These are phyloP conservation scores for Hydropotes inermis DNA, from an alignment of 2,113 vertebrate species.

Conservation along the genomic window DNA sequence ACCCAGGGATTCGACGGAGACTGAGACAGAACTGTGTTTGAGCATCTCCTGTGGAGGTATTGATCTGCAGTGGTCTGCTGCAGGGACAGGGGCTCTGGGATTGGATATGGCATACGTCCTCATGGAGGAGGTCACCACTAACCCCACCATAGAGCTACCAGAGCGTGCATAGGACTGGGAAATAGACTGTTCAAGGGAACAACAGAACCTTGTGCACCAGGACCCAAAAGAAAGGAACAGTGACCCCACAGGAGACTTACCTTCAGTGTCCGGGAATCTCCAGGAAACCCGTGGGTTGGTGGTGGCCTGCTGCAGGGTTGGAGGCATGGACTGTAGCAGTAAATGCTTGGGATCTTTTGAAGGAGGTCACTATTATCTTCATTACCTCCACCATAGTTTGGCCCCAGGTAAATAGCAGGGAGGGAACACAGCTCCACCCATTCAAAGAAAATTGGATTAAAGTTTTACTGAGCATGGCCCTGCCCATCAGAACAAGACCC, in stretches of 20 bases:
- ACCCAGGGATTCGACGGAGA: neutral
- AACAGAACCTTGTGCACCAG: neutral
- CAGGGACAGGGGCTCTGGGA: neutral
- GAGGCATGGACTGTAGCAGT: neutral
- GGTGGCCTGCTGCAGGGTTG: neutral
- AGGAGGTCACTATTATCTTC: neutral
- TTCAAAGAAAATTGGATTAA: neutral
- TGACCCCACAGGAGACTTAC: neutral
- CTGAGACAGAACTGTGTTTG: neutral
- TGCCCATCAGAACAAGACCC: neutral
- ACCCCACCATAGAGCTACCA: neutral
- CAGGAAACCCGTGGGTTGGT: rapidly evolving
- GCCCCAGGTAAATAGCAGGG: neutral
- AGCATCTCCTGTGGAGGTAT: neutral
- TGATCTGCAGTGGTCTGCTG: neutral
- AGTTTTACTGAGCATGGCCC: neutral
- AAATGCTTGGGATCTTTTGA: neutral
- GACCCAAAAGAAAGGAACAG: neutral
- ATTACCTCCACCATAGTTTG: neutral
- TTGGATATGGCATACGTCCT: neutral
- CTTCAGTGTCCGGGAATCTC: neutral
- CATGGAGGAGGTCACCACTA: neutral
- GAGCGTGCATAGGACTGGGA: neutral
- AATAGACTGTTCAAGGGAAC: neutral
- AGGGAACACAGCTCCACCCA: neutral